Conservation (phyloP, 2,888 invertebrate species). For the Rotaria magnacalcarata region DNA sequence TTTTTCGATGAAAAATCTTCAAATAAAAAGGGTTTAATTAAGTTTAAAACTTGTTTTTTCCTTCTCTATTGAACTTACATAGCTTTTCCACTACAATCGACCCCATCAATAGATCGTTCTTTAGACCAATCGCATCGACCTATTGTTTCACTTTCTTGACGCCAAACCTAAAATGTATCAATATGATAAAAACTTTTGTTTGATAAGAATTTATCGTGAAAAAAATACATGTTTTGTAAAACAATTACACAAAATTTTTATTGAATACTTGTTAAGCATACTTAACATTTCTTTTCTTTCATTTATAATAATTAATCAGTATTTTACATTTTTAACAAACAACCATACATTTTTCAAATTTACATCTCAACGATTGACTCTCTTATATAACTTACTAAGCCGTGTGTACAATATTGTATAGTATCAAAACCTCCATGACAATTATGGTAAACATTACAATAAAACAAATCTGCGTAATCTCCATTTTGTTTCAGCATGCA, state of each 20-base stretch:
- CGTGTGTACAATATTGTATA: constrained; percentile 46
- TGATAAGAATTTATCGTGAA: too few relatives aligned
- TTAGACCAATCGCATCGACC: constrained; percentile 46
- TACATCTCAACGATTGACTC: too few relatives aligned
- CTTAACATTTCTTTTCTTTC: too few relatives aligned
- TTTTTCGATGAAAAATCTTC: constrained; percentile 44
- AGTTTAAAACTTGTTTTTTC: not conserved
- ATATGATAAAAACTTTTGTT: too few relatives aligned
- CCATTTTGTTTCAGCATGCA: constrained; percentile 46
- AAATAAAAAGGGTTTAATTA: not conserved
- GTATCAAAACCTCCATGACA: constrained; percentile 47
- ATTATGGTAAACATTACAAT: constrained; percentile 47
- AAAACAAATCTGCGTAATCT: constrained; percentile 44
- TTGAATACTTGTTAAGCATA: too few relatives aligned
- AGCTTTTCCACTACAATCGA: constrained; percentile 42
- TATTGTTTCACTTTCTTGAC: constrained; percentile 39
- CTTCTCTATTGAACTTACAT: constrained; percentile 2
- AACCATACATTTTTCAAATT: too few relatives aligned
- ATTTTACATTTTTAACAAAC: too few relatives aligned
- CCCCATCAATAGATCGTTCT: constrained; percentile 33
- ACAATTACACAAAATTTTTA: too few relatives aligned
- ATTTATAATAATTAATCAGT: too few relatives aligned
- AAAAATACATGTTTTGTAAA: too few relatives aligned
- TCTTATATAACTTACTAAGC: constrained; percentile 31
- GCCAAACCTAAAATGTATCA: constrained; percentile 36